Conservation (phyloP, 2,113 vertebrate genomes). For the Corythornis madagascariensis region DNA sequence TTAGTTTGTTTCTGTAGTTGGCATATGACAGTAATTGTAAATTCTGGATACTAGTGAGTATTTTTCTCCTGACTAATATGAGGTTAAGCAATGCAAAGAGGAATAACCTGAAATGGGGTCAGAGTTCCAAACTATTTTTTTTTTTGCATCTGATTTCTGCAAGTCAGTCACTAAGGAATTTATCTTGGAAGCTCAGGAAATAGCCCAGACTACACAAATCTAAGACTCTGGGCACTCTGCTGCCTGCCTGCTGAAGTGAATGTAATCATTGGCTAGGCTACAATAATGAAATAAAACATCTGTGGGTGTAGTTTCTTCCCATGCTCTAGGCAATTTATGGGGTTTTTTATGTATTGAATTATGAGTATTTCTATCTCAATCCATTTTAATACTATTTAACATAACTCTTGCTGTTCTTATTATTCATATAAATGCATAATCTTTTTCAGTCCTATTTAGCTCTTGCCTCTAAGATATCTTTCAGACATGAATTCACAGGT, state of each 20-base stretch:
- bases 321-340: background rate
- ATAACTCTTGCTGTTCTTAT: background rate
- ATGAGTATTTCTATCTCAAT: background rate
- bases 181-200: conserved; percentile 1
- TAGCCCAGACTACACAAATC: background rate
- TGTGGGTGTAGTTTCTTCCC: background rate
- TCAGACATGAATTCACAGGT: background rate
- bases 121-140: background rate
- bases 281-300: background rate
- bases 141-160: conserved; percentile 8
- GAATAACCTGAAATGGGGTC: background rate
- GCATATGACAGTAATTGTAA: background rate
- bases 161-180: conserved; percentile 7
- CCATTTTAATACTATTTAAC: background rate
- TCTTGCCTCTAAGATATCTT: background rate
- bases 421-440: background rate
- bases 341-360: background rate
- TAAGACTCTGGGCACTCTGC: background rate
- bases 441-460: background rate
- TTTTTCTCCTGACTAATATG: background rate
- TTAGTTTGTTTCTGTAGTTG: background rate
- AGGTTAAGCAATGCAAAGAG: background rate
- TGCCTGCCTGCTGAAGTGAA: background rate
- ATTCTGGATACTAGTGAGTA: background rate
- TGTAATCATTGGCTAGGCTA: background rate